Evolutionary conservation across 2,797 vertebrate species (phyloP), one percentile per base, ranked within the genome.

Genomic region (Brotula barbata): DNA sequence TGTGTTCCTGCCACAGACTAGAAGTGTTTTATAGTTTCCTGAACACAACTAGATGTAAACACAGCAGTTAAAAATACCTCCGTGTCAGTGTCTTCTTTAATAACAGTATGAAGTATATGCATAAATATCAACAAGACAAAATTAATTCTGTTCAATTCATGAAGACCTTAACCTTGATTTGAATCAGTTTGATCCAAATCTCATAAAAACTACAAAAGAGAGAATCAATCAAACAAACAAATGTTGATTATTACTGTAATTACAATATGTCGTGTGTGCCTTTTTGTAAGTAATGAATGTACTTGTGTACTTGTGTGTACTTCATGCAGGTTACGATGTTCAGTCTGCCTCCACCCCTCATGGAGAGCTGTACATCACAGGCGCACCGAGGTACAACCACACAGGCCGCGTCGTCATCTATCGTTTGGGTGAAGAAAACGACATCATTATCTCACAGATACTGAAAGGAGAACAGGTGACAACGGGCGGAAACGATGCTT

Each of bases 371-470:
- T 98, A 96, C 79, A 90, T 99, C 78, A 85, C 94, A 5, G 97
- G 97, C 4, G 96, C 97, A 2, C 97, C 97, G 2, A 89, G 97
- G 1, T 96, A 95, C 85, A 98, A 99, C 87, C 97, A 99, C 70
- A 97, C 92, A 0, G 97, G 96, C 11, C 93, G 97, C 39, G 95
- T 98, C n/a, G 83, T 94, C 3, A 75, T 96, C 75, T 98, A 97
- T 51, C 92, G 73, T 43, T 91, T 96, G 72, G 63, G 90, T 25
- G 73, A 69, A 13, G 13, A 57, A 2, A 85, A 90, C 44, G 72
- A 87, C 0, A 59, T 94, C 19, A 77, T 77, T 25, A 75, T 98
- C 59, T 86, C 91, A 12, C 95, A 98, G 81, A 91, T 91, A 20
- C 87, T 99, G 68, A 89, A 87, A 19, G 97, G 97, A 89, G 93